Evolutionary conservation across 2,113 vertebrate species (phyloP).

Genomic region (Hemibagrus wyckioides): DNA sequence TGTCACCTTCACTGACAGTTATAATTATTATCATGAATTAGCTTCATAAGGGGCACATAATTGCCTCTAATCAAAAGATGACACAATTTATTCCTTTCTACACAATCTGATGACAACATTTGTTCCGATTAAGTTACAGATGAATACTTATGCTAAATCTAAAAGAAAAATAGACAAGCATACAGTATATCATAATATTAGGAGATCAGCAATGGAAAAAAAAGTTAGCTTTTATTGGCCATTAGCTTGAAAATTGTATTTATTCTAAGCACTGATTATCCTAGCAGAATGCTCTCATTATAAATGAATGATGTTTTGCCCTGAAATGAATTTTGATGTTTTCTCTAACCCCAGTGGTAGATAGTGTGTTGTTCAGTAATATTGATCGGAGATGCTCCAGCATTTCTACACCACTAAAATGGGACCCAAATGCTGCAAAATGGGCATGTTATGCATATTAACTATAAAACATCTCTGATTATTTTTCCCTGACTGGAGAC

Average conservation of each 20-base stretch:
- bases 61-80: background rate
- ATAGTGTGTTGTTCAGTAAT: conserved; percentile 18
- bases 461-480: conserved; percentile 24
- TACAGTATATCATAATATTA: background rate
- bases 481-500: conserved; percentile 28
- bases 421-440: conserved; percentile 31
- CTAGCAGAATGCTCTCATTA: background rate
- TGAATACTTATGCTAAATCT: background rate
- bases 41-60: background rate
- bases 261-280: conserved; percentile 5
- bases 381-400: conserved; percentile 17
- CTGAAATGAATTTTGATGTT: conserved; percentile 20
- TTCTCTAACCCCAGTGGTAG: background rate
- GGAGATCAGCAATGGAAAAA: background rate
- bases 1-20: background rate
- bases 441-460: conserved; percentile 42
- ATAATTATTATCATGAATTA: background rate
- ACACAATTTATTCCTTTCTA: background rate
- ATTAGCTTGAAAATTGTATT: conserved; percentile 6
- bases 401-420: conserved; percentile 6
- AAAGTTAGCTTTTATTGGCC: background rate
- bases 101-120: background rate
- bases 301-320: conserved; percentile 21
- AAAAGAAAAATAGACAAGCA: background rate
- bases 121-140: background rate